Evolutionary conservation across 2,113 vertebrate species (phyloP).

Genomic region (Tapirus terrestris): DNA sequence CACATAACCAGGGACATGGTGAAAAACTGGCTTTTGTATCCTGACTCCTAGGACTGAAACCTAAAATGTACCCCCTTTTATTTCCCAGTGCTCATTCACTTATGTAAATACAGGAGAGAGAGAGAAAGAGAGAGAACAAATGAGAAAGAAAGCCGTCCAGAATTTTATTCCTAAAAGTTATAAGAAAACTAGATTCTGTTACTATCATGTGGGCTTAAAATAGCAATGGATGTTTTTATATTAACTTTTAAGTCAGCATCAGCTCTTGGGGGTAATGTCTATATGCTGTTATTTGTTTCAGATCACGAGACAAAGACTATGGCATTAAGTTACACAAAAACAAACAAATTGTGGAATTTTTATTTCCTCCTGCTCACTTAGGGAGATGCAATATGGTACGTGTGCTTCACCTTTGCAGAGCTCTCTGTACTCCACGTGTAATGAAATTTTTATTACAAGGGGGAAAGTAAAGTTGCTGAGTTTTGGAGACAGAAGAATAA

Average conservation of each 20-base stretch:
- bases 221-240: neutral
- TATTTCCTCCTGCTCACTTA: neutral
- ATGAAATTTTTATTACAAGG: neutral
- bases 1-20: neutral
- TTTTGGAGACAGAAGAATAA: neutral
- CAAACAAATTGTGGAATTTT: neutral
- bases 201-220: neutral
- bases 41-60: neutral
- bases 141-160: neutral
- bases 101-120: neutral
- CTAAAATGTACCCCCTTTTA: neutral
- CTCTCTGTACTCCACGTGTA: neutral
- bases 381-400: neutral
- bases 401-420: neutral
- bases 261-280: neutral
- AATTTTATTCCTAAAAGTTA: conserved; percentile 17
- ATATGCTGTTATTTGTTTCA: neutral
- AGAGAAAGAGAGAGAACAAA: neutral
- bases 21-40: neutral
- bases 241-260: neutral
- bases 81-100: neutral
- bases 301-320: neutral
- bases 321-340: neutral
- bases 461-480: neutral
- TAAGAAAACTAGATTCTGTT: neutral